Base-by-base conservation (phyloP, 2,113 vertebrate genomes). In the Prionailurus viverrinus region DNA sequence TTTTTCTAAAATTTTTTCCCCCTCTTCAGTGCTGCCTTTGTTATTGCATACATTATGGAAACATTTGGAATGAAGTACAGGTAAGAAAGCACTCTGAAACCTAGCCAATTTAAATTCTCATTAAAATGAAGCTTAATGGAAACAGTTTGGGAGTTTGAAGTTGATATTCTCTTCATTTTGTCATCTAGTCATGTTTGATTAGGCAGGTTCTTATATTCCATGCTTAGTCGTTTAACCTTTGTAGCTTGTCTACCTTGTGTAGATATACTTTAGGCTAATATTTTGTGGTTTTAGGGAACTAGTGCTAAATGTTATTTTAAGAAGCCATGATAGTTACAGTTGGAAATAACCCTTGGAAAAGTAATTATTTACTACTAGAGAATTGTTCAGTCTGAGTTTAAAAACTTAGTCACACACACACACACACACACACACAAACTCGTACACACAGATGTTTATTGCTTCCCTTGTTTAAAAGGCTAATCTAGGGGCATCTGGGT, bases 21-120 rank as follows among this genome's bases (percentile, higher is more conserved):
- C 97, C 81, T 94, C 98, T 99, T 81, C 98, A 99, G 99, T 98
- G 99, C 99, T 99, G 99, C 99, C 99, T 99, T 99, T 99, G 99
- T 99, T 98, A 99, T 99, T 99, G 99, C 99, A 58, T 99, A 99
- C 98, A 99, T 99, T 98, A 99, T 99, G 99, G 99, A 99, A 99
- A 99, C 99, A 31, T 99, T 99, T 98, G 99, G 99, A 95, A 99
- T 99, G 98, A 99, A 99, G 97, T 99, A 99, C 99, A 99, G 99
- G 99, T 99, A 97, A 98, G 98, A 89, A 93, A 58, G 36, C 93
- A 82, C 48, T 71, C 33, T 86, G 31, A 90, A 69, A 21, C 14
- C 9, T 61, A 45, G 58, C n/a, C 45, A 23, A 25, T 58, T 95
- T 94, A 89, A 81, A 90, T 86, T 91, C 36, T 93, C 23, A 89